A percentile compares a stretch with the other conserved stretches of the same genome.
Conservation (phyloP, 1,140 invertebrate genomes). For the Melanaphis sacchari region DNA sequence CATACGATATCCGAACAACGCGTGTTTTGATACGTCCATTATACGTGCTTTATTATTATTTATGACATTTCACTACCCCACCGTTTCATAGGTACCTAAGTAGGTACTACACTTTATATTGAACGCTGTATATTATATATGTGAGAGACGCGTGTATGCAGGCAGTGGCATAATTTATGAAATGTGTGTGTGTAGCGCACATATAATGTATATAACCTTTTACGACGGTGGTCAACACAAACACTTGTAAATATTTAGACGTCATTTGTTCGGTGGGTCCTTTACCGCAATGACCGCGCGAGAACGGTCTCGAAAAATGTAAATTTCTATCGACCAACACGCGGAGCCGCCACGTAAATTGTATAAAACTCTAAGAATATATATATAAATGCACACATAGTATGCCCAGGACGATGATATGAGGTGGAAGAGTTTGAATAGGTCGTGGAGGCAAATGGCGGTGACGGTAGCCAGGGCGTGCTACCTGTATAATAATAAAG, state of each 20-base stretch:
- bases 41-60: neutral
- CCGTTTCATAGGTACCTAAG: neutral
- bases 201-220: neutral
- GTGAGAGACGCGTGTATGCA: too few species aligned
- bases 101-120: neutral
- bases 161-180: neutral
- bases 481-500: neutral
- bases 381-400: neutral
- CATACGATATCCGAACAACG: neutral
- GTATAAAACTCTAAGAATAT: neutral
- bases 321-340: neutral
- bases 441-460: neutral
- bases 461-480: neutral
- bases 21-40: neutral
- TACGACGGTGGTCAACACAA: slow-evolving; percentile 31
- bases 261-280: neutral
- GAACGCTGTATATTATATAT: neutral
- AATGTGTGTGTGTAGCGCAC: neutral
- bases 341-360: neutral
- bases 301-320: neutral
- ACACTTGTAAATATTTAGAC: slow-evolving; percentile 47
- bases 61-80: neutral
- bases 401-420: neutral
- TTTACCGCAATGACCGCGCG: neutral
- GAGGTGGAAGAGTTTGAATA: neutral